A percentile compares a stretch with the other conserved stretches of the same genome.
These are phyloP conservation scores for Aldrovandia affinis DNA, from an alignment of 2,797 vertebrate genomes.

Conservation along the genomic window DNA sequence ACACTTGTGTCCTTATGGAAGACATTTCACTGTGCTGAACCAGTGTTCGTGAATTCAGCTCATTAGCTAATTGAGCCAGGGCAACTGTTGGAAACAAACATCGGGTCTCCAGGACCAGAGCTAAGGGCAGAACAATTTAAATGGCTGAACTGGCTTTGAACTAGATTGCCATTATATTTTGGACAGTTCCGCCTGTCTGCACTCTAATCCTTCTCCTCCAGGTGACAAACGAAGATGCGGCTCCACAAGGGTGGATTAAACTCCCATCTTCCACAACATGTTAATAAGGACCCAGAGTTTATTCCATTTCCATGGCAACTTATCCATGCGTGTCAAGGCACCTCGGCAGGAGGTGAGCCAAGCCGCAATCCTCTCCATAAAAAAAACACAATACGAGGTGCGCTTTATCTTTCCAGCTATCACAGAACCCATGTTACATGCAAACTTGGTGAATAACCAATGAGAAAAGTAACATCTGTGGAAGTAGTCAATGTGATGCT, in stretches of 20 bases:
- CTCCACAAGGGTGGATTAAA: background rate
- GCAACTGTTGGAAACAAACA: no score
- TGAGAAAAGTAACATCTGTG: background rate
- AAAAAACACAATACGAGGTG: background rate
- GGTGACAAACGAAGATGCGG: background rate
- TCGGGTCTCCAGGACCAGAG: no score
- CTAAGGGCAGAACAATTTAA: no score
- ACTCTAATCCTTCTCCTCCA: background rate
- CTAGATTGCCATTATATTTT: background rate
- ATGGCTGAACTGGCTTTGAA: no score
- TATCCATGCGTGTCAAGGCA: background rate
- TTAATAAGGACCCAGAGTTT: background rate
- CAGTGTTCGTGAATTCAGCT: no score
- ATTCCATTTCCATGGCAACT: constrained; percentile 3
- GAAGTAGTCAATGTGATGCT: no score
- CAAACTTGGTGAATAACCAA: background rate
- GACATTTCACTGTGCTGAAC: no score
- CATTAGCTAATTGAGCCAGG: no score
- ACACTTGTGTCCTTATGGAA: no score
- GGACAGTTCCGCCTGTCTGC: background rate
- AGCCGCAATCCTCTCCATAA: background rate
- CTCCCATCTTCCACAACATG: background rate
- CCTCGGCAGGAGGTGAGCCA: background rate
- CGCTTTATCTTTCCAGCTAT: background rate
- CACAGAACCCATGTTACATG: background rate